Percentiles rank a stretch among this genome's conserved stretches.
These are phyloP conservation scores for Protonibea diacanthus DNA, from an alignment of 2,797 vertebrate species.

Conservation along the genomic window DNA sequence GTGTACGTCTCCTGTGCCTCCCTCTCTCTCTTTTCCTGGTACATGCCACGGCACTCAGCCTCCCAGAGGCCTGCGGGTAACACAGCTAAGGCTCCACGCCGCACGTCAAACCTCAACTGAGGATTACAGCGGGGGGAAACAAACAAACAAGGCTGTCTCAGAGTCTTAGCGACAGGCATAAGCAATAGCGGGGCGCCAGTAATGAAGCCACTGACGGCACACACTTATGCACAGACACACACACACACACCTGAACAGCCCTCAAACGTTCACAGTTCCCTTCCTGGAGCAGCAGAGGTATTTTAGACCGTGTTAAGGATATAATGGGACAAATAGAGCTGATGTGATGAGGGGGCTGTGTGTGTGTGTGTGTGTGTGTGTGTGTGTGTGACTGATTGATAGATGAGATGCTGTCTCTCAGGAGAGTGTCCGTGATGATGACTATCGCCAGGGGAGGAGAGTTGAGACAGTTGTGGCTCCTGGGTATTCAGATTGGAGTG, in stretches of 20 bases:
- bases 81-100: slow-evolving; percentile 52
- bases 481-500: slow-evolving; percentile 78
- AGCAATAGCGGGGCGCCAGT: slow-evolving; percentile 17
- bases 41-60: slow-evolving; percentile 10
- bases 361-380: slow-evolving; percentile 14
- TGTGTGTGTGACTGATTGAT: slow-evolving; percentile 63
- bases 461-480: slow-evolving; percentile 70
- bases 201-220: slow-evolving; percentile 67
- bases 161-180: slow-evolving; percentile 53
- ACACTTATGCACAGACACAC: slow-evolving; percentile 35
- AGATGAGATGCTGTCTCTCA: slow-evolving; percentile 77
- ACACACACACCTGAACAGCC: slow-evolving; percentile 33
- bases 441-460: slow-evolving; percentile 64
- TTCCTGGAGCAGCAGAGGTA: slow-evolving; percentile 58
- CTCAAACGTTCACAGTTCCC: slow-evolving; percentile 27
- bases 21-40: slow-evolving; percentile 58
- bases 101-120: slow-evolving; percentile 65
- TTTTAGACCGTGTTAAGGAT: slow-evolving; percentile 74
- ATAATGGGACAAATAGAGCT: slow-evolving; percentile 77
- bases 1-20: slow-evolving; percentile 72
- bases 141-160: slow-evolving; percentile 69
- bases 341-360: slow-evolving; percentile 51
- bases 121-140: slow-evolving; percentile 69
- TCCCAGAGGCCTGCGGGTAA: slow-evolving; percentile 74
- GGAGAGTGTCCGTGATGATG: slow-evolving; percentile 73